These are phyloP conservation scores for Clistopyga incitator DNA, from an alignment of 2,888 invertebrate species.

Conservation along the genomic window DNA sequence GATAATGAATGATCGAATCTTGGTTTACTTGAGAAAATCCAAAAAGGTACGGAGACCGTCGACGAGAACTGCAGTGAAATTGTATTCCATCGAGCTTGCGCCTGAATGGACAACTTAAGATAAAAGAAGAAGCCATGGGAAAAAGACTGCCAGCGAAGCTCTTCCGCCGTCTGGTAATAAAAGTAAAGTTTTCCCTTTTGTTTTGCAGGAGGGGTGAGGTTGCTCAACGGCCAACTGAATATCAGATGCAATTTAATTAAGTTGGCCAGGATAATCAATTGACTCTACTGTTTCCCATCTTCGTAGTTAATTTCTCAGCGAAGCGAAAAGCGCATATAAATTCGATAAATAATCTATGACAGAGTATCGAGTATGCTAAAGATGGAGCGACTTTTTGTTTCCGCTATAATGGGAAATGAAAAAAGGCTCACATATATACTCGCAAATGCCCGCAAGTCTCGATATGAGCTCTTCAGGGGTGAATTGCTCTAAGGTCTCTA, in stretches of 20 bases:
- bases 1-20: not conserved
- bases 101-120: slow-evolving; percentile 4
- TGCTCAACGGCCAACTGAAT: slow-evolving; percentile 14
- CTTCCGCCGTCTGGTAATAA: not conserved
- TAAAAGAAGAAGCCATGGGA: not conserved
- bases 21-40: too few relatives aligned
- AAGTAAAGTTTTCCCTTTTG: slow-evolving; percentile 1
- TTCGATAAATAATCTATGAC: not conserved
- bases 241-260: slow-evolving; percentile 22
- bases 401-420: not conserved
- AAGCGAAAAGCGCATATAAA: not conserved
- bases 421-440: too few relatives aligned
- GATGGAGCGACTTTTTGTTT: not conserved
- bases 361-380: not conserved
- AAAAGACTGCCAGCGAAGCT: not conserved
- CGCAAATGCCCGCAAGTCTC: too few relatives aligned
- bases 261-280: slow-evolving; percentile 9
- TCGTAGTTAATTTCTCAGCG: not conserved
- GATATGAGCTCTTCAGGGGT: too few relatives aligned
- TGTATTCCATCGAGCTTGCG: not conserved
- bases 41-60: not conserved
- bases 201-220: not conserved
- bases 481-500: too few relatives aligned
- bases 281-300: not conserved
- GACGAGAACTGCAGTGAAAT: not conserved